Evolutionary conservation across 1,140 invertebrate genomes (phyloP), one percentile per base, ranked within the genome.

Genomic region (Caerostris darwini): DNA sequence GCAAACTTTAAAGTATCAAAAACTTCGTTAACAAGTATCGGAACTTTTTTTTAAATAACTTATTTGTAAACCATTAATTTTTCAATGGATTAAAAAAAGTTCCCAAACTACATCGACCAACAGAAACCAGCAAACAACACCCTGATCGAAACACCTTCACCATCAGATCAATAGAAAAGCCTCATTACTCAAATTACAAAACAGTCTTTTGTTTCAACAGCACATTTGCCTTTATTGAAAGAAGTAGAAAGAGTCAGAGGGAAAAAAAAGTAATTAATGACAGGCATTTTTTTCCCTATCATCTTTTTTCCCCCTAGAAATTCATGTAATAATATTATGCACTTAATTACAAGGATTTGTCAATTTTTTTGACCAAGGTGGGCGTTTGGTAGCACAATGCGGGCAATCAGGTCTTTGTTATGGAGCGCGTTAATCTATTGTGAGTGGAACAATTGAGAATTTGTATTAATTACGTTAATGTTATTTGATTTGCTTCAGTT

Each of bases 401-500:
- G 10, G 12, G 85, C 34, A 64, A 87, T 87, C 85, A 87, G 61
- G 59, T 34, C 5, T 87, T 64, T 61, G 50, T 50, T 87, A 50
- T 5, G 58, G 19, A 14, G 14, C 54, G 14, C 14, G 10, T 6
- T 3, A 56, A 57, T 7, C 54, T 17, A 57, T 85, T 85, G 82
- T 85, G 12, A n/a, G 85, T 10, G 14, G 1, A 14, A 10, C 5
- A 53, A 34, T 19, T 57, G 58, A 53, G 85, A 87, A 87, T 87
- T 87, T 64, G 85, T 59, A 85, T 85, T 87, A 87, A 87, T 85
- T 85, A 85, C 56, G 17, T 7, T 7, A 58, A n/a, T 57, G 82
- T 58, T 57, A 54, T 85, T 85, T 57, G 54, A 85, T 85, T 85
- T 85, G 82, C 17, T 85, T 58, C 56, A 19, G 57, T 85, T 85